A percentile compares a stretch with the other conserved stretches of the same genome.
phyloP scores from a whole-genome alignment of 2,888 invertebrate species.

The Nomada fabriciana region DNA sequence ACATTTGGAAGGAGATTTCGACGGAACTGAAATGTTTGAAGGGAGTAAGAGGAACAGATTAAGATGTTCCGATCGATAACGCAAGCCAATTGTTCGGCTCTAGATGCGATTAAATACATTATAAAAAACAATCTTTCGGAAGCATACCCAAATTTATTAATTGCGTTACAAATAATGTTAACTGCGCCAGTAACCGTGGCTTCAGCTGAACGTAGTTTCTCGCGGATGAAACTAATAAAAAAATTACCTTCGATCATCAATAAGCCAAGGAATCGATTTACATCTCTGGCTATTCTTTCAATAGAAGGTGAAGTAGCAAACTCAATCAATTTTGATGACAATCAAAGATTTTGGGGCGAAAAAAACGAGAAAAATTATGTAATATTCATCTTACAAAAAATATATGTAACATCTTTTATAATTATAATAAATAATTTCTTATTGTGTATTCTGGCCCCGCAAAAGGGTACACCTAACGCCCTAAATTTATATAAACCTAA shows the following conservation, averaged over 20 bases:
- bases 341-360: conserved; percentile 54
- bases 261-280: conserved; percentile 49
- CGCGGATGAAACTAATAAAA: conserved; percentile 54
- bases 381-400: conserved; percentile 44
- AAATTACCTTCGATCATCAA: conserved; percentile 53
- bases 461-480: no score
- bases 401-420: conserved; percentile 40
- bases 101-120: conserved; percentile 8
- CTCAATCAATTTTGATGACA: conserved; percentile 53
- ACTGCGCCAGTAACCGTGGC: conserved; percentile 51
- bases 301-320: conserved; percentile 52
- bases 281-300: conserved; percentile 46
- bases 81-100: conserved; percentile 50
- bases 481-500: no score
- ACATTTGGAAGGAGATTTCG: conserved; percentile 52
- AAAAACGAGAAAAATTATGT: conserved; percentile 55
- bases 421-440: conserved; percentile 32
- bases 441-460: conserved; percentile 17
- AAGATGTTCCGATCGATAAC: conserved; percentile 47
- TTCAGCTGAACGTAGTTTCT: conserved; percentile 51
- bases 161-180: conserved; percentile 50
- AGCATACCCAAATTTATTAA: conserved; percentile 53
- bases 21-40: conserved; percentile 56
- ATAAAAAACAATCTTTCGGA: conserved; percentile 44
- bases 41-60: no score